Base-by-base conservation (phyloP, 2,888 invertebrate genomes). In the Diloba caeruleocephala region DNA sequence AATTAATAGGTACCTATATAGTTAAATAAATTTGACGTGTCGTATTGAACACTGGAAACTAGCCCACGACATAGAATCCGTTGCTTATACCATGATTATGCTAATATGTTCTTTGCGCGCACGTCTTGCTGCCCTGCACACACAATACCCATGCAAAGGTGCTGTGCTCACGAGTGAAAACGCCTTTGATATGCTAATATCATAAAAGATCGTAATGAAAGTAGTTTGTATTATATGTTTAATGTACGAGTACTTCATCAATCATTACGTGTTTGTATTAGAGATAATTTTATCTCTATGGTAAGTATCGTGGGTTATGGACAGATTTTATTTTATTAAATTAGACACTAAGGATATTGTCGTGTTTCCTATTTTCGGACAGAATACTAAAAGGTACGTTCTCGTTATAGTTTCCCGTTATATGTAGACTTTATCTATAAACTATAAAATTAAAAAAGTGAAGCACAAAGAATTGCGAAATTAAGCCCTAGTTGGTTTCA, bases 71-170 rank as follows among this genome's bases (percentile, higher is more conserved):
- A 81, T 79, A 41, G 78, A 78, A 80, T 76, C 76, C 73, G 63
- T 73, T 77, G 70, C 67, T 72, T 77, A 71, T 68, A 76, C 74
- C 79, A 82, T 86, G 86, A 88, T 88, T 90, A 89, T 90, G 90
- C 87, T 87, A 89, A 89, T 90, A 85, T 80, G 81, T 75, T 78
- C 79, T 84, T 82, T 79, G 71, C 74, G 49, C 41, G 36, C 41
- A 53, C 39, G 43, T 73, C 73, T 66, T 71, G 75, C 77, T 73
- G 66, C 64, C 63, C 74, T 54, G 67, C 58, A 61, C 66, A 60
- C 69, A 81, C 78, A 76, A 79, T 74, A 62, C 53, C 62, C 66
- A 67, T 74, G 67, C 61, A 64, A 56, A 74, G 38, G 43, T 41
- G 42, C 7, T 48, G 49, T 53, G 36, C 61, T 66, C 54, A 62